Evolutionary conservation across 2,113 vertebrate genomes (phyloP).

Genomic region (Cebidichthys violaceus): DNA sequence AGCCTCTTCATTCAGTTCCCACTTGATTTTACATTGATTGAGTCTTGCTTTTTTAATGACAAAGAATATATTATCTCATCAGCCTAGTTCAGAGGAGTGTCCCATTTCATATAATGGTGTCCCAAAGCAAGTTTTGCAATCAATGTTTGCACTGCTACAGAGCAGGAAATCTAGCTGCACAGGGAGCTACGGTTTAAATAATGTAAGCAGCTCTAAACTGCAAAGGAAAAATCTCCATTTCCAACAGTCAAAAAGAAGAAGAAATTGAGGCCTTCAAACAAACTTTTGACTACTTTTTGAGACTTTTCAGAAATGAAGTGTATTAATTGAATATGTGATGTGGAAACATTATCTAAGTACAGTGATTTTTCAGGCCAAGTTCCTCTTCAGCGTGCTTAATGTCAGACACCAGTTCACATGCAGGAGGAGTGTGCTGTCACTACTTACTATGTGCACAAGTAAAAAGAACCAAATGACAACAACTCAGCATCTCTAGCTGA

Average conservation of each 20-base stretch:
- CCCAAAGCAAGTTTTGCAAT: neutral
- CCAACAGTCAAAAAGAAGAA: neutral
- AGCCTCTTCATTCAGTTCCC: neutral
- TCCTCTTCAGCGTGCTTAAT: neutral
- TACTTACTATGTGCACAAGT: neutral
- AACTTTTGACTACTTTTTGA: too few species aligned
- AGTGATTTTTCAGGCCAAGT: neutral
- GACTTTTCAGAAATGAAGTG: neutral
- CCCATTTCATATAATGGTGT: neutral
- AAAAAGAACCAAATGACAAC: too few species aligned
- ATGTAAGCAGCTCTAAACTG: neutral
- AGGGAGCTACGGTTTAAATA: neutral
- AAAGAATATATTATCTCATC: constrained; percentile 6
- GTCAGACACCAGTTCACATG: too few species aligned
- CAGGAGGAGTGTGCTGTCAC: neutral
- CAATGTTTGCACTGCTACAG: constrained; percentile 5
- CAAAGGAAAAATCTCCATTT: neutral
- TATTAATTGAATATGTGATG: neutral
- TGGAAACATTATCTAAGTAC: too few species aligned
- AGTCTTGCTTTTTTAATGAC: constrained; percentile 15
- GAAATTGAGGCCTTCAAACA: too few species aligned
- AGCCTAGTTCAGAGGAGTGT: neutral
- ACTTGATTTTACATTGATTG: constrained; percentile 10
- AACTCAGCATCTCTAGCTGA: too few species aligned
- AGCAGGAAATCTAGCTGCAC: neutral